Conservation (phyloP, 2,797 vertebrate genomes). For the Acipenser oxyrinchus region DNA sequence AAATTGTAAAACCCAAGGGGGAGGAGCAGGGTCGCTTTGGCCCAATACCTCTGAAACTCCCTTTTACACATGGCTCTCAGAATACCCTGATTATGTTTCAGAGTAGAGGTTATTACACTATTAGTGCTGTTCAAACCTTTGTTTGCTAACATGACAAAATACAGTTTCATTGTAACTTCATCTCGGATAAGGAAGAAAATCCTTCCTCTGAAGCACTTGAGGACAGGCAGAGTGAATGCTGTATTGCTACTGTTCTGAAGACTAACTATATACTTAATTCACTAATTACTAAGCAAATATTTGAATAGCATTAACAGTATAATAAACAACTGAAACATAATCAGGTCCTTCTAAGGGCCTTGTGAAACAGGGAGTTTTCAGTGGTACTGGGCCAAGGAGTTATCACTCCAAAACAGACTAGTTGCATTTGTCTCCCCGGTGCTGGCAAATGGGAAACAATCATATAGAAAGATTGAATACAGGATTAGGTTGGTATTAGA, state of each 20-base stretch:
- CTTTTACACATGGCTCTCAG: conserved; percentile 35
- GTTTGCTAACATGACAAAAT: background rate
- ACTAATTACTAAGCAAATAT: too few species aligned
- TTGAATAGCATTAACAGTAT: too few species aligned
- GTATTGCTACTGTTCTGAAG: background rate
- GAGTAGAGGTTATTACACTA: conserved; percentile 46
- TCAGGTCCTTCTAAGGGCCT: too few species aligned
- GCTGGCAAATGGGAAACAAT: too few species aligned
- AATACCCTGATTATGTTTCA: conserved; percentile 55
- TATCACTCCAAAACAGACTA: too few species aligned
- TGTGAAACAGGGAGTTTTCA: too few species aligned
- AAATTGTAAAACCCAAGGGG: conserved; percentile 14
- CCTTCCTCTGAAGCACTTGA: background rate
- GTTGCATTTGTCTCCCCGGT: too few species aligned
- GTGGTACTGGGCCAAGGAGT: too few species aligned
- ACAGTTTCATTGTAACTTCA: conserved; percentile 2
- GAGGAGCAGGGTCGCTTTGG: conserved; percentile 19
- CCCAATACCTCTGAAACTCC: conserved; percentile 31
- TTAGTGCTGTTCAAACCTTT: conserved; percentile 48
- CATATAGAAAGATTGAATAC: too few species aligned
- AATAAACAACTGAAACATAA: too few species aligned
- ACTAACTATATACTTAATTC: too few species aligned
- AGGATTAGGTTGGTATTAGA: too few species aligned
- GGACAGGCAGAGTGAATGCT: background rate
- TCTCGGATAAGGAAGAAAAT: background rate